Percentiles rank a stretch among this genome's conserved stretches.
Evolutionary conservation across 2,888 invertebrate species (phyloP).

Genomic region (Pardosa pseudoannulata): DNA sequence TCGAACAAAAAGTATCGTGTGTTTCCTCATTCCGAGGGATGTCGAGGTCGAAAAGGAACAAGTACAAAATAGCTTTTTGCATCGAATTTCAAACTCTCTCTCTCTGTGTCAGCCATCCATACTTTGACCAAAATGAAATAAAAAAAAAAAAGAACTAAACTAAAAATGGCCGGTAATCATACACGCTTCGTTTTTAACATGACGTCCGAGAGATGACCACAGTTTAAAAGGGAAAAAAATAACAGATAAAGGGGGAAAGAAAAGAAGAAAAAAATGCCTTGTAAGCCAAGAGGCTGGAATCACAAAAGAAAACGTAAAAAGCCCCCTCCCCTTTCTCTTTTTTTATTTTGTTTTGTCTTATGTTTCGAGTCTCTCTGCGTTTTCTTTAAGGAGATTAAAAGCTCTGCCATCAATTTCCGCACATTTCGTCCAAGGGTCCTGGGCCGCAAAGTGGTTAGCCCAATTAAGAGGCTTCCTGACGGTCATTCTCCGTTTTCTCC

Average conservation of each 20-base stretch:
- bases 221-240: constrained; percentile 19
- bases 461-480: constrained; percentile 70
- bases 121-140: background rate
- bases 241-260: too few species aligned
- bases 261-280: constrained; percentile 12
- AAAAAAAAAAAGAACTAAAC: constrained; percentile 34
- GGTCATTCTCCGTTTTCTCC: constrained; percentile 16
- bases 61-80: constrained; percentile 58
- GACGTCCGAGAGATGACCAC: constrained; percentile 40
- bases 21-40: background rate
- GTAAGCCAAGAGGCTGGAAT: background rate
- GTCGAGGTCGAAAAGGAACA: background rate
- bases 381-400: constrained; percentile 68
- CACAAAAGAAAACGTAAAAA: background rate
- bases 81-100: constrained; percentile 50
- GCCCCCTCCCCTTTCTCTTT: constrained; percentile 12
- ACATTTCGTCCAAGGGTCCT: constrained; percentile 56
- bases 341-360: constrained; percentile 59
- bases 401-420: constrained; percentile 71
- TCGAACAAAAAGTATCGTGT: constrained; percentile 30
- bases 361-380: constrained; percentile 57
- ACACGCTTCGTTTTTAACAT: constrained; percentile 63
- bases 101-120: background rate
- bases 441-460: constrained; percentile 66
- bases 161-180: constrained; percentile 54